Evolutionary conservation across 2,888 invertebrate genomes (phyloP).

Genomic region (Pycnomerus fuliginosus): DNA sequence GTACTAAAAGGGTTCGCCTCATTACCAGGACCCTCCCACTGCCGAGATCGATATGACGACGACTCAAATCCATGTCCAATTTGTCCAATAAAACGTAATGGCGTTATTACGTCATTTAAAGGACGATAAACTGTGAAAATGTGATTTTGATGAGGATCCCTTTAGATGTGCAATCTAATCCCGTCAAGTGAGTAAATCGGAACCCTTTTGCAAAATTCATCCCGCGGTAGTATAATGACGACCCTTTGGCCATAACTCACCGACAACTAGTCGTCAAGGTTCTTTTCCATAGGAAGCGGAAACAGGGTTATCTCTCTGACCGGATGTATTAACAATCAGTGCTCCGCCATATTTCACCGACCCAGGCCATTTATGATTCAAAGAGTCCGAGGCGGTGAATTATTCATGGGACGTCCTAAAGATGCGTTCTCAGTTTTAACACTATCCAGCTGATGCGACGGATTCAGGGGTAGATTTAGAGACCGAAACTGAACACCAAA

Average conservation of each 20-base stretch:
- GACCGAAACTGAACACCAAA: too few species aligned
- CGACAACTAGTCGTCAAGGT: constrained; percentile 5
- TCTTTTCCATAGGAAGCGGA: constrained; percentile 6
- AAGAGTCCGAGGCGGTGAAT: constrained; percentile 19
- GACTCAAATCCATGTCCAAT: too few species aligned
- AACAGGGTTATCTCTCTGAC: constrained; percentile 19
- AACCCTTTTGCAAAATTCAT: background rate
- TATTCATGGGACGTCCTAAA: constrained; percentile 7
- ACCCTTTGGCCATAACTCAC: constrained; percentile 5
- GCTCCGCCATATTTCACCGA: constrained; percentile 12
- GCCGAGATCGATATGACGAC: too few species aligned
- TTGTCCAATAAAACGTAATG: background rate
- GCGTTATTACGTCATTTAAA: background rate
- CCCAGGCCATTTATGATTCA: constrained; percentile 19
- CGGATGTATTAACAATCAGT: constrained; percentile 22
- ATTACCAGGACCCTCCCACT: too few species aligned
- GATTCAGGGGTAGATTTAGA: too few species aligned
- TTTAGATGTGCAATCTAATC: constrained; percentile 2
- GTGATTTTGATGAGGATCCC: background rate
- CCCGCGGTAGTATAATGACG: constrained; percentile 1
- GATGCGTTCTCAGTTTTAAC: background rate
- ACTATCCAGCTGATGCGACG: too few species aligned
- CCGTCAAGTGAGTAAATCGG: background rate
- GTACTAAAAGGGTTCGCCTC: too few species aligned
- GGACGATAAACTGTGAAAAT: background rate